Evolutionary conservation across 2,888 invertebrate species (phyloP), one percentile per base, ranked within the genome.

Genomic region (Caenorhabditis imperialis): DNA sequence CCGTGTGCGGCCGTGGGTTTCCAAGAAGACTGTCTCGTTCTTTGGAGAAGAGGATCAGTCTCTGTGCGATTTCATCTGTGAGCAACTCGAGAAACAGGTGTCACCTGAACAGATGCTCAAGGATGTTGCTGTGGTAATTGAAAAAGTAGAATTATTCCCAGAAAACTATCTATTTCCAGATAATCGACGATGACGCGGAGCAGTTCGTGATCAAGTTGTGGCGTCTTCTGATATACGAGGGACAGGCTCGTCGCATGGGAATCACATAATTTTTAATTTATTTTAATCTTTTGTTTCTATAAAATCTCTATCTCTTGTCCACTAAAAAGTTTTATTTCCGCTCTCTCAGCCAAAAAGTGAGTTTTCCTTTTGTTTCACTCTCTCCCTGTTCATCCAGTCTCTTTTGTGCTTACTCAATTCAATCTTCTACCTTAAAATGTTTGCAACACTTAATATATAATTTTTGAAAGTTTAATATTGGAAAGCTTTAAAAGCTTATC

Each of bases 151-250:
- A n/a, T n/a, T 27, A 6, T 27, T 27, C 35, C 16, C 35, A 2
- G 2, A 33, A 51, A 4, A 18, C n/a, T 47, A 16, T 33, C 30
- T 30, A 22, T 60, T 80, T 80, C 3, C 89, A 97, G 97, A 96
- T 99, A 83, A 91, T 99, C 88, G 99, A 99, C 89, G 98, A 99
- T 89, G 99, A 99, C 90, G 99, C 99, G 3, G 98, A 99, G 91
- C 96, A 97, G 82, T 99, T 99, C 91, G 97, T 99, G 85, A 96
- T 99, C 79, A 99, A 99, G 92, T 96, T 99, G 96, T 99, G 99
- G 99, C 92, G 99, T 84, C 92, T 99, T 88, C 92, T 99, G 79
- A 98, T 99, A 87, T 99, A 98, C 91, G 99, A 99, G 92, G 94
- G 97, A 84, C 98, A 99, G 91, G 70, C 76, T 30, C 67, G 75